Percentiles rank a stretch among this genome's conserved stretches.
Evolutionary conservation across 92 coral and sea anemone species (phyloP).

Genomic region (Montipora capitata): DNA sequence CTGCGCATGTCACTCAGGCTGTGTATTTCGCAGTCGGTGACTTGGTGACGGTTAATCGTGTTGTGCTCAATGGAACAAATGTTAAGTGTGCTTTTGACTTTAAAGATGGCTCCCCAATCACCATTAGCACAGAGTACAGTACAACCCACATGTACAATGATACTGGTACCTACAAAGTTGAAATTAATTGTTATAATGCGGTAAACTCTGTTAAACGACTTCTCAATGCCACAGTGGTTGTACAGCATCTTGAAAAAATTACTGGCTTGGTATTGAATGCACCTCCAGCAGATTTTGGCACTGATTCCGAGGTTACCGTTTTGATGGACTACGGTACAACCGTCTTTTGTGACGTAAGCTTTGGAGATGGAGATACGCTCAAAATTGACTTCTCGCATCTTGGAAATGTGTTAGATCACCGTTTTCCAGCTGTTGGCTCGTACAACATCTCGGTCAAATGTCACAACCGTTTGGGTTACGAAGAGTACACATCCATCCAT

Average conservation of each 20-base stretch:
- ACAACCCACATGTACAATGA: constrained; percentile 76
- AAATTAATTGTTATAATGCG: constrained; percentile 87
- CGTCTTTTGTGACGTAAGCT: constrained; percentile 79
- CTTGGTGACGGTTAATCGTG: constrained; percentile 69
- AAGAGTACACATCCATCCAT: constrained; percentile 46
- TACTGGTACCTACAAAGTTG: constrained; percentile 81
- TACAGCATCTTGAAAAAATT: constrained; percentile 74
- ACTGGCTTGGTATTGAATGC: constrained; percentile 74
- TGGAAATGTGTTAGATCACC: constrained; percentile 57
- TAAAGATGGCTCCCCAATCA: constrained; percentile 73
- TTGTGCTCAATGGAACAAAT: constrained; percentile 77
- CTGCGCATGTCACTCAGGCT: constrained; percentile 68
- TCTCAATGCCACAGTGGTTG: constrained; percentile 83
- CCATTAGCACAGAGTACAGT: constrained; percentile 37
- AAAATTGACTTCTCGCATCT: constrained; percentile 79
- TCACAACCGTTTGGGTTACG: constrained; percentile 79
- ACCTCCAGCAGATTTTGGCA: constrained; percentile 69
- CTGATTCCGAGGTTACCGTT: constrained; percentile 67
- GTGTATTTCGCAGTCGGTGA: constrained; percentile 85
- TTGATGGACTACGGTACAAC: constrained; percentile 80
- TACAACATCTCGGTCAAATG: constrained; percentile 80
- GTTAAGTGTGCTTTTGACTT: constrained; percentile 86
- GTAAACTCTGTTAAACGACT: constrained; percentile 80
- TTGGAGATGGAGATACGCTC: constrained; percentile 82
- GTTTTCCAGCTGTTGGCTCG: constrained; percentile 73